Evolutionary conservation across 2,888 invertebrate species (phyloP), one percentile per base, ranked within the genome.

Genomic region (Nomada ruficornis): DNA sequence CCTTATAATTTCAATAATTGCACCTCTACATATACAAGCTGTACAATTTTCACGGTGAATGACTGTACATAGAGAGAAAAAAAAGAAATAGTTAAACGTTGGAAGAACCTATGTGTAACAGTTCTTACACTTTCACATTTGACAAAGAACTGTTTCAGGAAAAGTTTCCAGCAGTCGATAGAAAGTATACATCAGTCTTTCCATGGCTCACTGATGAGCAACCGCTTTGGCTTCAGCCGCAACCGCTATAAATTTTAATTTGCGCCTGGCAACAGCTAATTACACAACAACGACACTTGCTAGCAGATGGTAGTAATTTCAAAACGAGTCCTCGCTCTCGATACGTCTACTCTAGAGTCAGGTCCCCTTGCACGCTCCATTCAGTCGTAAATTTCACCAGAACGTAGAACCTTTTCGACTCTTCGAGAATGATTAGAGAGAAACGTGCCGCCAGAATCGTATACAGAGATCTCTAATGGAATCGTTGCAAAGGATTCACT

Each of bases 131-230:
- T 78, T 75, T 78, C 78, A 63, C 78, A 57, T n/a, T 75, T 36
- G 67, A 75, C 78, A 68, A 78, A 78, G 75, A 68, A 67, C 75
- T 68, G 42, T 78, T 63, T 75, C 50, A 68, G 50, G 75, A 75
- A 68, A 75, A 75, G 75, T 68, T 68, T 68, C 4, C 23, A 55
- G 29, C 77, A 26, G 26, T 26, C 29, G 20, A 23, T 78, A 78
- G 78, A 78, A 78, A 78, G 78, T 78, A 15, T 11, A 11, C n/a
- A 52, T 42, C 42, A 11, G 55, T 18, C 44, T 18, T 18, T 54
- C 44, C 55, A 2, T n/a, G 73, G 29, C 2, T 67, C 13, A 13
- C 18, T 5, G 67, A 67, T 23, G 54, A 23, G 54, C 54, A 60
- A 47, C 47, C 29, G 60, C 54, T 65, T 67, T 60, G 36, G 29